Conservation (phyloP, 92 coral and sea anemone genomes). For the Diadumene lineata region DNA sequence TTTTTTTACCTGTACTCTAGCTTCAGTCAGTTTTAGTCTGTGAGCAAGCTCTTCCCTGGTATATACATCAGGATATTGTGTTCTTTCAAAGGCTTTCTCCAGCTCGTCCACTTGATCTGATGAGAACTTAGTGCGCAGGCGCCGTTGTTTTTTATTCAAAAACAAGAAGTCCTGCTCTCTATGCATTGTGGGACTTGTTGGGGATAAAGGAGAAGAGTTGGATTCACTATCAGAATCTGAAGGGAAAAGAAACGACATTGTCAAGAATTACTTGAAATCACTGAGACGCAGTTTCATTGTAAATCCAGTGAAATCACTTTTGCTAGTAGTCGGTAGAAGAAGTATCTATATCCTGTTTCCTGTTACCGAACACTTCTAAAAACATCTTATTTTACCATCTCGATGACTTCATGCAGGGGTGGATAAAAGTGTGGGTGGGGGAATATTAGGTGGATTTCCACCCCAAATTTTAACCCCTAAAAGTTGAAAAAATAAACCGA, state of each 20-base stretch:
- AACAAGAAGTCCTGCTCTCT: conserved; percentile 74
- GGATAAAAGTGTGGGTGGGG: too few species aligned
- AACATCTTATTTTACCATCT: too few species aligned
- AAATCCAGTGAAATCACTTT: too few species aligned
- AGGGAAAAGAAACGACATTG: neutral
- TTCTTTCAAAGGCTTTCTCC: conserved; percentile 94
- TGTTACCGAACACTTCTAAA: too few species aligned
- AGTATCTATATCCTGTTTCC: too few species aligned
- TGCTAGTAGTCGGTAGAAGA: too few species aligned
- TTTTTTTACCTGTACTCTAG: conserved; percentile 85
- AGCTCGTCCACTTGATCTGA: conserved; percentile 82
- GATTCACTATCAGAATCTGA: conserved; percentile 13
- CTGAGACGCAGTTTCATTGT: too few species aligned
- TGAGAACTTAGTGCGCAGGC: conserved; percentile 90
- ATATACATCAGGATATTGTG: conserved; percentile 98
- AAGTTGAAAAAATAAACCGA: too few species aligned
- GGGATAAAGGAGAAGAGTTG: neutral
- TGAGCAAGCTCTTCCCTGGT: conserved; percentile 96
- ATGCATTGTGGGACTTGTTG: conserved; percentile 10
- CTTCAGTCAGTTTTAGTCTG: conserved; percentile 89
- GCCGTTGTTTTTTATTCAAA: conserved; percentile 91
- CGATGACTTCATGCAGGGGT: too few species aligned
- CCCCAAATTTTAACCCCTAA: too few species aligned
- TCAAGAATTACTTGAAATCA: neutral
- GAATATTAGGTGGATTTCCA: too few species aligned